Conservation (phyloP, 53 echinoderm and acorn worm genomes). For the Holothuria scabra region DNA sequence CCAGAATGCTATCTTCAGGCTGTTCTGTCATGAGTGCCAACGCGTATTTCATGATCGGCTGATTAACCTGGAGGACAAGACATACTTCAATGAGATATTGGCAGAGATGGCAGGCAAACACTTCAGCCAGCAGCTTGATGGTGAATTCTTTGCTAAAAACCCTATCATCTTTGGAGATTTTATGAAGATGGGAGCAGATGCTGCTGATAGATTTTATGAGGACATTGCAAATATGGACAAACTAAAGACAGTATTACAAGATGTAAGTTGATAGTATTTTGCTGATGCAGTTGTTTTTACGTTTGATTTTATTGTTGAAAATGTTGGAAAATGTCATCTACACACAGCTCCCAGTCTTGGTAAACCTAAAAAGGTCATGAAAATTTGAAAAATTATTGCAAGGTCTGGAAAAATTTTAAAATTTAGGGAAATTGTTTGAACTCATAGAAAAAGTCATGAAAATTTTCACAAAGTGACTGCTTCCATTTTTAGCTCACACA, state of each 20-base stretch:
- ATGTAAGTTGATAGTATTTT: constrained; percentile 64
- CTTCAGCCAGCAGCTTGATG: constrained; percentile 89
- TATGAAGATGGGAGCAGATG: constrained; percentile 98
- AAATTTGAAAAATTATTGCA: too few relatives aligned
- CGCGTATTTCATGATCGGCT: constrained; percentile 98
- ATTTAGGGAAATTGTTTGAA: too few relatives aligned
- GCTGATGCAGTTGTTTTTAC: too few relatives aligned
- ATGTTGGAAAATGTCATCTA: too few relatives aligned
- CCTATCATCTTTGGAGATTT: constrained; percentile 99
- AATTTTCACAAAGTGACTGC: too few relatives aligned
- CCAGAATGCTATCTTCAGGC: constrained; percentile 88
- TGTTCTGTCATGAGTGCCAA: constrained; percentile 99
- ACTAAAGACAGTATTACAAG: constrained; percentile 78
- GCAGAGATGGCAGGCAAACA: constrained; percentile 97
- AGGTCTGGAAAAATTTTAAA: too few relatives aligned
- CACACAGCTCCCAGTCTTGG: too few relatives aligned
- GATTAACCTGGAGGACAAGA: constrained; percentile 98
- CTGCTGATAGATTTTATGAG: constrained; percentile 82
- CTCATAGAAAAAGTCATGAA: too few relatives aligned
- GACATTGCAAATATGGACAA: constrained; percentile 87
- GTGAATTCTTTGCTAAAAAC: constrained; percentile 80
- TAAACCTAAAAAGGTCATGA: too few relatives aligned
- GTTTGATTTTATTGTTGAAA: too few relatives aligned
- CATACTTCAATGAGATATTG: constrained; percentile 97
- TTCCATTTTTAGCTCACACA: too few relatives aligned